phyloP scores from a whole-genome alignment of 2,113 vertebrate species.

The Ochotona princeps region DNA sequence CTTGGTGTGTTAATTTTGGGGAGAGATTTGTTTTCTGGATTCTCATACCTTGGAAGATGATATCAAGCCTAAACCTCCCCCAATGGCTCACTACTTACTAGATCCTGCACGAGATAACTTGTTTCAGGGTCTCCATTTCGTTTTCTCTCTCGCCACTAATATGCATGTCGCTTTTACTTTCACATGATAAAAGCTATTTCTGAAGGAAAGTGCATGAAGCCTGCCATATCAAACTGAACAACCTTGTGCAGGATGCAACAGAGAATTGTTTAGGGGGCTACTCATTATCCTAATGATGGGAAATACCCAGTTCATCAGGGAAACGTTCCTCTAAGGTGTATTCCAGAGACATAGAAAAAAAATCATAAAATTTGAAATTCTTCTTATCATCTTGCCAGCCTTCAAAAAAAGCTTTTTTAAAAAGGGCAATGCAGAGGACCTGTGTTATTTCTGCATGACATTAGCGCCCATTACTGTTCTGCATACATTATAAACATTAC shows the following conservation, averaged over 20 bases:
- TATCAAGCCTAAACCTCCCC: neutral
- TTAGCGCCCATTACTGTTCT: conserved; percentile 80
- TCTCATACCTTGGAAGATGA: neutral
- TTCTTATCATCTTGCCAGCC: conserved; percentile 1
- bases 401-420: neutral
- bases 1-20: neutral
- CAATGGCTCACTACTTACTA: neutral
- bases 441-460: conserved; percentile 82
- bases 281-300: neutral
- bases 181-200: neutral
- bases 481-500: conserved; percentile 85
- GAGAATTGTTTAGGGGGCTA: neutral
- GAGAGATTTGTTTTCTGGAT: neutral
- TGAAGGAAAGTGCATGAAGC: neutral
- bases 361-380: conserved; percentile 20
- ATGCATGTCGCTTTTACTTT: neutral
- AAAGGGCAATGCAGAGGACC: conserved; percentile 18
- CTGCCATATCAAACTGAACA: neutral
- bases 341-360: conserved; percentile 6
- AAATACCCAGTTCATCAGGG: neutral
- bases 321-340: neutral
- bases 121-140: neutral
- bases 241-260: neutral
- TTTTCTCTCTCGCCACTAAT: neutral
- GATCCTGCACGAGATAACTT: neutral